Base-by-base conservation (phyloP, 2,797 vertebrate species). In the Platyrinchus mystaceus region DNA sequence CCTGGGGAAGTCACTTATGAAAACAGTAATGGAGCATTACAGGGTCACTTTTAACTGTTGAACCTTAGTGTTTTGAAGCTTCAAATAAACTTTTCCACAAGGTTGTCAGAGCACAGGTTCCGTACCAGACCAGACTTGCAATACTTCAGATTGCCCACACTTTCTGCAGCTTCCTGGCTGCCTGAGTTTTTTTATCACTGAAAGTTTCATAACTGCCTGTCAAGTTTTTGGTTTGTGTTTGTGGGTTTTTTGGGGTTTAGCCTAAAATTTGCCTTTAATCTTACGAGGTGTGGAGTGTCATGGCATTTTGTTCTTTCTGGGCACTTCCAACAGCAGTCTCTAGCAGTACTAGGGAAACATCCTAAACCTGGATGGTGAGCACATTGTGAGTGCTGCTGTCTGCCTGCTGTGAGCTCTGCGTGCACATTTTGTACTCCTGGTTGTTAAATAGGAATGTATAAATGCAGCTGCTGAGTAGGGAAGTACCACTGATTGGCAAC, bases 401-500 rank as follows among this genome's bases (percentile, higher is more conserved):
- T n/a, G 34, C 71, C 71, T 71, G 77, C 85, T 55, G 83, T 1
- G 52, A 68, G 18, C 64, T 11, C 27, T 0, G 1, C 2, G 1
- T 27, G 37, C 1, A 0, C 6, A 4, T 64, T 89, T 78, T 55
- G 70, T 84, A 10, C 77, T 74, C 41, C 53, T 39, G n/a, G 55
- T 30, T 89, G 68, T 52, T 80, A 39, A 70, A 71, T 14, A 23
- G 30, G 52, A n/a, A 60, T 64, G 52, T 37, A 59, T 32, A 59
- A 91, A 93, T 0, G 30, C 59, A 87, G 71, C 79, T 84, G 59
- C 82, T 6, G 79, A 93, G 68, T 20, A 55, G 17, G 71, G 58
- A 21, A 36, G 67, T 37, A 16, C 19, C 17, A 64, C 75, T 96
- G 96, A 95, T 34, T 94, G 94, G 90, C 91, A 97, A 83, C 46